A percentile compares a stretch with the other conserved stretches of the same genome.
Evolutionary conservation across 2,113 vertebrate genomes (phyloP).

Genomic region (Dicerorhinus sumatrensis): DNA sequence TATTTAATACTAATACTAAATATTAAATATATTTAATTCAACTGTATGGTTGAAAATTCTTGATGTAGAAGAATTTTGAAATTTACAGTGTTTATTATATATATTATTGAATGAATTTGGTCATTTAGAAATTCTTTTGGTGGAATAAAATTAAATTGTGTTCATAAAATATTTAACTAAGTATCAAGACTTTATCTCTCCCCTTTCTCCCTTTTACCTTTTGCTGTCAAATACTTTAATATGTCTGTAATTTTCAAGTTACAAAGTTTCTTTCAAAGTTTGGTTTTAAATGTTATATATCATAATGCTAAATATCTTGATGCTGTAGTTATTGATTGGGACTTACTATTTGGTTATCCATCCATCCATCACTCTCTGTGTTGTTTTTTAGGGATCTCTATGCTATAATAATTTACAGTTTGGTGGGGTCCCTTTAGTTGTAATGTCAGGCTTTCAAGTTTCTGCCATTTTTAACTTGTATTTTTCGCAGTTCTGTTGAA

Average conservation of each 20-base stretch:
- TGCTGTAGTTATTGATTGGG: background rate
- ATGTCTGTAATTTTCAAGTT: background rate
- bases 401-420: background rate
- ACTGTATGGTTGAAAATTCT: background rate
- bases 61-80: constrained; percentile 22
- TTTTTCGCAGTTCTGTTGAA: constrained; percentile 34
- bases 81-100: background rate
- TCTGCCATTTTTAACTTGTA: background rate
- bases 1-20: background rate
- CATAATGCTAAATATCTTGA: background rate
- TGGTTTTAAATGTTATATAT: background rate
- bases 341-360: background rate
- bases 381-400: background rate
- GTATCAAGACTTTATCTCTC: background rate
- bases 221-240: background rate
- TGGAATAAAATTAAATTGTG: background rate
- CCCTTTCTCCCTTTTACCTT: background rate
- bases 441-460: background rate
- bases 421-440: background rate
- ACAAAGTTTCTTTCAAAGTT: background rate
- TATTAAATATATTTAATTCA: background rate
- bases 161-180: constrained; percentile 3
- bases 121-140: constrained; percentile 5
- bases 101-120: background rate
- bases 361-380: background rate